These are phyloP conservation scores for Copsychus sechellarum DNA, from an alignment of 2,113 vertebrate genomes.

Conservation along the genomic window DNA sequence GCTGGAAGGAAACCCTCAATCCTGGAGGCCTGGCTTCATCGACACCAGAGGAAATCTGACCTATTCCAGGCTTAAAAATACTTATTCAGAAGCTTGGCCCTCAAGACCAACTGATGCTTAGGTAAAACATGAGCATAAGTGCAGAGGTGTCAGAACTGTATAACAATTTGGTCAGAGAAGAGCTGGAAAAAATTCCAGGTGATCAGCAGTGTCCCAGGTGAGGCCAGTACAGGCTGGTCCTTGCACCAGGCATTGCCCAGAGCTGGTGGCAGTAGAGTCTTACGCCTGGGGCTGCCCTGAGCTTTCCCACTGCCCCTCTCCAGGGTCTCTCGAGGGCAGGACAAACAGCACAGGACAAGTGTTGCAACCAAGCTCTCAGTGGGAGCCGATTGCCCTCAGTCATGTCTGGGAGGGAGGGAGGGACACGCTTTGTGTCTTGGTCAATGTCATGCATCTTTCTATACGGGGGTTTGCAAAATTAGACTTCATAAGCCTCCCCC, in stretches of 20 bases:
- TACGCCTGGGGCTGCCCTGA: neutral
- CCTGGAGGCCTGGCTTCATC: neutral
- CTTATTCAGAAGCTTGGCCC: neutral
- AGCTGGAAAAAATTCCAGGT: neutral
- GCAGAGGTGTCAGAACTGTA: neutral
- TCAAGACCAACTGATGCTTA: neutral
- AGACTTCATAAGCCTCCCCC: neutral
- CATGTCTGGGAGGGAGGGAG: neutral
- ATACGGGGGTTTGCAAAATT: conserved; percentile 41
- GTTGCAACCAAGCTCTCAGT: neutral
- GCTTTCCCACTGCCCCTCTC: neutral
- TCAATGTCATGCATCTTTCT: conserved; percentile 7
- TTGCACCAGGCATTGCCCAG: neutral
- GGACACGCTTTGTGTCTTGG: neutral
- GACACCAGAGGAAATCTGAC: neutral
- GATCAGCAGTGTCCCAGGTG: neutral
- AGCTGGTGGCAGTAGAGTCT: neutral
- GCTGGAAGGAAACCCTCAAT: neutral
- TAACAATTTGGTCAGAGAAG: neutral
- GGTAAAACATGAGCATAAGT: neutral
- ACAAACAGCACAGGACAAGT: neutral
- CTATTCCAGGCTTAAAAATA: neutral
- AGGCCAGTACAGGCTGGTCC: neutral
- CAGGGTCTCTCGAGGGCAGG: neutral
- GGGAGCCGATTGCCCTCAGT: neutral